Conservation (phyloP, 2,113 vertebrate genomes). For the Nesogale talazaci region DNA sequence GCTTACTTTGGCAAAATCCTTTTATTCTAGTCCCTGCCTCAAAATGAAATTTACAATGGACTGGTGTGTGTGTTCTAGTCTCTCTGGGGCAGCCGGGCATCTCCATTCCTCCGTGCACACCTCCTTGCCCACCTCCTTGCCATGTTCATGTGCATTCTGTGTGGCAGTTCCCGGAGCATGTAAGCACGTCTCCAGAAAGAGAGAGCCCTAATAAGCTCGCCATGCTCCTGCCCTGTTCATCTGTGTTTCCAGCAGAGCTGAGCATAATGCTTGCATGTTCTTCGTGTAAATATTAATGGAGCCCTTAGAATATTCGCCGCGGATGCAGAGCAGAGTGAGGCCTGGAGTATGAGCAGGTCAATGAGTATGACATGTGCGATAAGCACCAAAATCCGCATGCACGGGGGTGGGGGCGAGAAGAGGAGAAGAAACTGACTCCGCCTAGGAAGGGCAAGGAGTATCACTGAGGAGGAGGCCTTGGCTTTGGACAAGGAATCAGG, state of each 20-base stretch:
- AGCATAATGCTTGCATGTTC: background rate
- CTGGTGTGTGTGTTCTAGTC: background rate
- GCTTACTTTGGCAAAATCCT: constrained; percentile 24
- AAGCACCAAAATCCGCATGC: background rate
- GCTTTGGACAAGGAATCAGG: background rate
- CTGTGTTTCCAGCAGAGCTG: background rate
- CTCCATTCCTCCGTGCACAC: background rate
- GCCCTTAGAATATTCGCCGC: background rate
- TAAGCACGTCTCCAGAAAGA: background rate
- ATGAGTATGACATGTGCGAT: background rate
- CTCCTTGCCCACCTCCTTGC: background rate
- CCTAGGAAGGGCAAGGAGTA: background rate
- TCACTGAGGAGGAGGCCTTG: background rate
- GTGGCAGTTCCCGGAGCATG: background rate
- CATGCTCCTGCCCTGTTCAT: background rate
- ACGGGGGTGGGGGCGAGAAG: background rate
- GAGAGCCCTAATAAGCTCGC: background rate
- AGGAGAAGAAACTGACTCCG: background rate
- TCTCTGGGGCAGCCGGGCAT: background rate
- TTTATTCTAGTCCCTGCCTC: background rate
- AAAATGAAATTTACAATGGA: background rate
- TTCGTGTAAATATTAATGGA: background rate
- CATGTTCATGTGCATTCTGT: background rate
- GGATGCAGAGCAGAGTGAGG: background rate
- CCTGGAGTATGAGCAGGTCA: background rate